Evolutionary conservation across 2,797 vertebrate species (phyloP).

Genomic region (Allobates femoralis): DNA sequence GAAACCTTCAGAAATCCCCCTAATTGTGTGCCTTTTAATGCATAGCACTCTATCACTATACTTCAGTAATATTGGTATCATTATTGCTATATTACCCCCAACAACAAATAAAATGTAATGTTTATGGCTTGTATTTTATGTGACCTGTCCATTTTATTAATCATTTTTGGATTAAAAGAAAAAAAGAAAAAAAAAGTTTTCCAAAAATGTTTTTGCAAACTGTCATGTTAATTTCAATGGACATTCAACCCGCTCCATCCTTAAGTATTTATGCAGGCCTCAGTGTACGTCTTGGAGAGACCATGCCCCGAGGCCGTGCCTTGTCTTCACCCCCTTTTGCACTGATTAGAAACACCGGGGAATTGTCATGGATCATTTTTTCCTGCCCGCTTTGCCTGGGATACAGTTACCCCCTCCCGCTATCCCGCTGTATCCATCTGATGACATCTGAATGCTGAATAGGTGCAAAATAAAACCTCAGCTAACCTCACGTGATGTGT

Average conservation of each 20-base stretch:
- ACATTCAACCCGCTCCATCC: background rate
- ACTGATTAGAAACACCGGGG: constrained; percentile 20
- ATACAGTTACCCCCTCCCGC: constrained; percentile 23
- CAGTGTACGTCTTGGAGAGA: background rate
- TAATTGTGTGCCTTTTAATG: background rate
- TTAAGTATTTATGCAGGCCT: background rate
- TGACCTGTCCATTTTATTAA: background rate
- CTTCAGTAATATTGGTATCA: no score
- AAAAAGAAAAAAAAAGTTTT: no score
- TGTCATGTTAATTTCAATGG: background rate
- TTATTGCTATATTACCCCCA: no score
- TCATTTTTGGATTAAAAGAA: background rate
- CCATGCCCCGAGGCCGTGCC: background rate
- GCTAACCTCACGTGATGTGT: constrained; percentile 38
- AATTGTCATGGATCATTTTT: constrained; percentile 19
- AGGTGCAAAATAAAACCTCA: constrained; percentile 51
- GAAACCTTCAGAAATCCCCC: no score
- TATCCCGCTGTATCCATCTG: background rate
- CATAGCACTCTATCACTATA: background rate
- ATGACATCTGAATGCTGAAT: constrained; percentile 9
- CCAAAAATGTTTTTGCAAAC: background rate
- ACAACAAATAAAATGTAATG: no score
- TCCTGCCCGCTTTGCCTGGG: background rate
- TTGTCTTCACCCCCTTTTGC: background rate
- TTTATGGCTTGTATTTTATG: no score